phyloP scores from a whole-genome alignment of 2,113 vertebrate species.

The Piliocolobus tephrosceles region DNA sequence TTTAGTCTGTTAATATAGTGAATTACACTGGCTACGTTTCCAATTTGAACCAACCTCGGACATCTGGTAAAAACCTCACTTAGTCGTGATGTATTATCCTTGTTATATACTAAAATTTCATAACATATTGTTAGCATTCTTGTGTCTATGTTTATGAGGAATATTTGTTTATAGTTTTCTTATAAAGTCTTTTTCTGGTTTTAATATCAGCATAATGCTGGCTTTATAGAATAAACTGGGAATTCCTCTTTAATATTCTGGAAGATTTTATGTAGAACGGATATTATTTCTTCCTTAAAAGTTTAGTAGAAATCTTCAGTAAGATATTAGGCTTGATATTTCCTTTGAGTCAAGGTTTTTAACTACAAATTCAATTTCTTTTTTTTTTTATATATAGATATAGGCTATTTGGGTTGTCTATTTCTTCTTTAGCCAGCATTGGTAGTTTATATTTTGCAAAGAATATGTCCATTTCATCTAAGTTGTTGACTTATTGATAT shows the following conservation, averaged over 20 bases:
- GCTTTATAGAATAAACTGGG: neutral
- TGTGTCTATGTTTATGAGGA: neutral
- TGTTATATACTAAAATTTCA: neutral
- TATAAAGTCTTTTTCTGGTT: slow-evolving; percentile 10
- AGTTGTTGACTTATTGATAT: neutral
- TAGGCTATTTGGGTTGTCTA: neutral
- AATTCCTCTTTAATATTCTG: neutral
- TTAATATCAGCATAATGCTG: neutral
- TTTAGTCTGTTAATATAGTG: neutral
- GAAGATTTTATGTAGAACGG: neutral
- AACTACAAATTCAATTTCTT: neutral
- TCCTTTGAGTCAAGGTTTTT: neutral
- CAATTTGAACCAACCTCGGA: neutral
- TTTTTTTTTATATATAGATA: neutral
- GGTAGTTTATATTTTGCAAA: neutral
- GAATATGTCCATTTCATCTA: neutral
- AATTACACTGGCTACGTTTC: neutral
- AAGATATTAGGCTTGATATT: neutral
- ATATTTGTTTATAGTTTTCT: neutral
- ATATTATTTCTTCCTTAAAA: slow-evolving; percentile 1
- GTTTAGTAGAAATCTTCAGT: neutral
- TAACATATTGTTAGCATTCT: slow-evolving; percentile 1
- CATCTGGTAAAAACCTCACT: neutral
- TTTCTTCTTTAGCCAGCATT: neutral
- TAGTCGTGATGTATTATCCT: neutral